These are phyloP conservation scores for Euplagia quadripunctaria DNA, from an alignment of 2,888 invertebrate species.

Conservation along the genomic window DNA sequence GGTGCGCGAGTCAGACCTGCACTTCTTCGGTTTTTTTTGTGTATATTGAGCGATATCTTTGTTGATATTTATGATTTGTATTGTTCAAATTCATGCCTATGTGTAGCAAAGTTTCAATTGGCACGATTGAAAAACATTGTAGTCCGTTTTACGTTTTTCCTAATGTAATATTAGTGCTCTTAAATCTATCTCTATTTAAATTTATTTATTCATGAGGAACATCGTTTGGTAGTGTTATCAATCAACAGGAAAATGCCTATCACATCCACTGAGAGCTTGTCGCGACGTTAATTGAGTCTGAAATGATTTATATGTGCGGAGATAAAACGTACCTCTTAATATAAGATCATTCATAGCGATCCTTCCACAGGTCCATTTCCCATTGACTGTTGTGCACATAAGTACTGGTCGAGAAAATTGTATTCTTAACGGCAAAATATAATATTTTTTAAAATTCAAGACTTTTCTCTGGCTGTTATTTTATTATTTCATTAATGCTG, in stretches of 20 bases:
- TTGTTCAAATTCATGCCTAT: no score
- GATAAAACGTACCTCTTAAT: constrained; percentile 57
- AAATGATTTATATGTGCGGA: constrained; percentile 65
- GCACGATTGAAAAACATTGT: background rate
- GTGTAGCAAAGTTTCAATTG: no score
- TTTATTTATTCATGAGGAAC: background rate
- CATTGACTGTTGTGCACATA: constrained; percentile 49
- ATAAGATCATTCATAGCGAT: constrained; percentile 58
- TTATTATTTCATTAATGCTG: no score
- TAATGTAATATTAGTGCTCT: no score
- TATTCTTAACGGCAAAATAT: background rate
- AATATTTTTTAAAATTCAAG: no score
- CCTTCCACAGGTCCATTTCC: constrained; percentile 37
- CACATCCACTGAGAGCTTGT: constrained; percentile 52
- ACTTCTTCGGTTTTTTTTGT: no score
- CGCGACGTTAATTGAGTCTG: constrained; percentile 64
- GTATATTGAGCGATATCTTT: no score
- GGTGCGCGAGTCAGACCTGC: no score
- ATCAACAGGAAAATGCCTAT: constrained; percentile 60
- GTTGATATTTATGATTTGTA: no score
- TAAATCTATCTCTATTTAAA: background rate
- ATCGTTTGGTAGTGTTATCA: constrained; percentile 44
- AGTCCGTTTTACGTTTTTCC: no score
- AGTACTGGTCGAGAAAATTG: constrained; percentile 30
- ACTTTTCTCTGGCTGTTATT: no score